Base-by-base conservation (phyloP, 2,113 vertebrate species). In the Eurypyga helias region DNA sequence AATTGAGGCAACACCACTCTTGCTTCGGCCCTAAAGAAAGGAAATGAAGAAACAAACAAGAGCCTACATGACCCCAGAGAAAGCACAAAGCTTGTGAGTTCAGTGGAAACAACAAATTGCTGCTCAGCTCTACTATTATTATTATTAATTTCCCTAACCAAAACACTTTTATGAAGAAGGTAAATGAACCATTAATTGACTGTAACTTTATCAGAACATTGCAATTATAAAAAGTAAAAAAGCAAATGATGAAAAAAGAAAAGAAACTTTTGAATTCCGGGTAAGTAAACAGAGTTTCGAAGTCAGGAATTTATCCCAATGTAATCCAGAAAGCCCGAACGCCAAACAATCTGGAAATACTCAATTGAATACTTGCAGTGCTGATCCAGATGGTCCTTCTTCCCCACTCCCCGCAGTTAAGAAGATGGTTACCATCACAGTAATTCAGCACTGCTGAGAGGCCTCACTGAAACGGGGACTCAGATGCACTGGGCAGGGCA, bases 331-430 rank as follows among this genome's bases (percentile, higher is more conserved):
- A 92, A 87, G 24, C 13, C 60, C 76, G 81, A 80, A 66, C 0
- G 2, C 71, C 85, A 86, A 90, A 57, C 43, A 89, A 64, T 87
- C 90, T 97, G 94, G 83, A 95, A 92, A 75, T 61, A 93, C 64
- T 96, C 86, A 86, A 0, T 13, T 71, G 76, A 94, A 80, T 88
- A 46, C 25, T 90, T 28, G 25, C 43, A 81, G 18, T 69, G 48
- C 34, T 84, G 71, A 84, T 73, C 65, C 92, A 95, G 72, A 89
- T 90, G 88, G 88, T 81, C 51, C 67, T 73, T 66, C 33, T 52
- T 64, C 24, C n/a, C 55, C 34, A 38, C 25, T 9, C 10, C 8
- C 15, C 48, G 14, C 11, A 79, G 43, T 11, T 72, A 41, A 45
- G 45, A 78, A 54, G 64, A 28, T 34, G 6, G 13, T 75, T 62